Percentiles rank a stretch among this genome's conserved stretches.
Conservation (phyloP, 2,888 invertebrate species). For the Caenorhabditis sp. region DNA sequence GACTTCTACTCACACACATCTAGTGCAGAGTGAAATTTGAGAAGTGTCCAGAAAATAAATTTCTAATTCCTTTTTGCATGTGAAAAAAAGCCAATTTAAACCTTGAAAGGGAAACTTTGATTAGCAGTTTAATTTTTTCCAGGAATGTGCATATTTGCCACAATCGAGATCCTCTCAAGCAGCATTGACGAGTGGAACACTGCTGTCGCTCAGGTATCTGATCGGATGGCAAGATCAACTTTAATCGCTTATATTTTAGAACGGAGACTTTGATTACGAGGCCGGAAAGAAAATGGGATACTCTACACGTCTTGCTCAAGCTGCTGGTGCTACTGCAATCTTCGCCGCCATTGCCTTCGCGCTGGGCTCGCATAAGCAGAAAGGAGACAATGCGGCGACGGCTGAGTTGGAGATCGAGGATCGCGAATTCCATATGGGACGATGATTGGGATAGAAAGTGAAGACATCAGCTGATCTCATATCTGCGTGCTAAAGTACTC, state of each 20-base stretch:
- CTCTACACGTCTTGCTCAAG: constrained; percentile 67
- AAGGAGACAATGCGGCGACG: constrained; percentile 80
- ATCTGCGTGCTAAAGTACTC: constrained; percentile 10
- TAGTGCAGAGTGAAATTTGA: constrained; percentile 10
- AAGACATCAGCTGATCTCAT: neutral
- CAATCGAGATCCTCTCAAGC: constrained; percentile 78
- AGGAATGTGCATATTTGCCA: constrained; percentile 77
- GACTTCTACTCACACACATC: constrained; percentile 31
- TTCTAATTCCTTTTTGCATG: too few species aligned
- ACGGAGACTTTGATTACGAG: constrained; percentile 76
- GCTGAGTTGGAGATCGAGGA: constrained; percentile 82
- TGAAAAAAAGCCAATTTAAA: too few species aligned
- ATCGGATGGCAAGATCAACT: neutral
- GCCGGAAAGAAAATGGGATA: constrained; percentile 67
- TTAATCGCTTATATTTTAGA: constrained; percentile 26
- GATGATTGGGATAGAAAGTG: constrained; percentile 44
- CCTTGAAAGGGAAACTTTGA: too few species aligned
- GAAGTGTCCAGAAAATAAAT: too few species aligned
- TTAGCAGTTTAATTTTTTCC: constrained; percentile 33
- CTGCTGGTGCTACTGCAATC: constrained; percentile 70
- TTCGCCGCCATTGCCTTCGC: constrained; percentile 75
- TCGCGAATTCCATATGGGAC: constrained; percentile 76
- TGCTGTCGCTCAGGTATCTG: constrained; percentile 69
- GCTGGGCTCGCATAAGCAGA: constrained; percentile 80
- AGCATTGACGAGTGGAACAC: constrained; percentile 81